A percentile compares a stretch with the other conserved stretches of the same genome.
phyloP scores from a whole-genome alignment of 2,113 vertebrate genomes.

The Nibea coibor region DNA sequence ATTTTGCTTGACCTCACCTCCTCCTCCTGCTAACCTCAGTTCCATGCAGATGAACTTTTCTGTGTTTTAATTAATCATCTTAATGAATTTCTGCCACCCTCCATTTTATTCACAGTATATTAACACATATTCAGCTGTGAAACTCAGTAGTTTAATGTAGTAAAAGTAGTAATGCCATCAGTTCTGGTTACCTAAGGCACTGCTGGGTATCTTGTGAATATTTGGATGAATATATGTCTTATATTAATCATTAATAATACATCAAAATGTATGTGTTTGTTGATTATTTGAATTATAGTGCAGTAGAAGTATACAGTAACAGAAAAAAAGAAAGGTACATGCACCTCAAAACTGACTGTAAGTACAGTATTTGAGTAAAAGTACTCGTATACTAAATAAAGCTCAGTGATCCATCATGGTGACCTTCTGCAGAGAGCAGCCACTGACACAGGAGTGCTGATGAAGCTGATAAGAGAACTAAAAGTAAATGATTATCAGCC shows the following conservation, averaged over 20 bases:
- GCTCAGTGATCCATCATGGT: conserved; percentile 14
- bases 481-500: conserved; percentile 40
- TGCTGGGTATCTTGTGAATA: too few species aligned
- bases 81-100: neutral
- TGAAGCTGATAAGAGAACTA: conserved; percentile 20
- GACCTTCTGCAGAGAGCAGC: neutral
- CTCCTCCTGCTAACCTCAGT: neutral
- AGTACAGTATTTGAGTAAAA: neutral
- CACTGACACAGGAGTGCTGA: conserved; percentile 17
- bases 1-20: conserved; percentile 28
- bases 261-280: too few species aligned
- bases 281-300: neutral
- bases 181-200: too few species aligned
- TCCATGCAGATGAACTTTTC: neutral
- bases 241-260: too few species aligned
- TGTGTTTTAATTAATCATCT: neutral
- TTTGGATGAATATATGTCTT: neutral
- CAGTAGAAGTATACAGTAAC: neutral
- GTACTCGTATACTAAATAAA: conserved; percentile 21
- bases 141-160: neutral
- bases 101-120: neutral
- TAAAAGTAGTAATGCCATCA: neutral
- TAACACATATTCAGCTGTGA: neutral
- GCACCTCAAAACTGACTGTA: neutral
- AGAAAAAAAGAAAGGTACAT: neutral